These are phyloP conservation scores for Mus pahari DNA, from an alignment of 2,113 vertebrate species.

Conservation along the genomic window DNA sequence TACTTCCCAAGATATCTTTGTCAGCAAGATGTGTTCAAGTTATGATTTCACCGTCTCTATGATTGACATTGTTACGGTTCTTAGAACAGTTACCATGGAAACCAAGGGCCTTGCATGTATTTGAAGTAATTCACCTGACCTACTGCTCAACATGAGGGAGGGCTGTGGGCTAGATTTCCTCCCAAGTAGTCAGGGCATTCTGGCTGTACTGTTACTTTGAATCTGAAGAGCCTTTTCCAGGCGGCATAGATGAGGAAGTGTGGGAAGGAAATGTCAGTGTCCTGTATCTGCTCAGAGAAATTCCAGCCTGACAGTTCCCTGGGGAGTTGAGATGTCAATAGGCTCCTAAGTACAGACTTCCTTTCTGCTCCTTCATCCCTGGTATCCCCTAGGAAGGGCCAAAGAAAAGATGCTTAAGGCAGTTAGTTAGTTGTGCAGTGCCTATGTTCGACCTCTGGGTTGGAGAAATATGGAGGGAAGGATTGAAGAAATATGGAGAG, in stretches of 20 bases:
- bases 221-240: constrained; percentile 42
- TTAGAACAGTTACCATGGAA: constrained; percentile 82
- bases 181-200: constrained; percentile 50
- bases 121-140: constrained; percentile 85
- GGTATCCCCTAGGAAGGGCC: constrained; percentile 17
- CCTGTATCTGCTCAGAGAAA: constrained; percentile 37
- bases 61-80: constrained; percentile 81
- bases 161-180: constrained; percentile 66
- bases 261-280: constrained; percentile 42
- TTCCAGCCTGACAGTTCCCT: constrained; percentile 1
- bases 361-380: constrained; percentile 43
- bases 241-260: not conserved
- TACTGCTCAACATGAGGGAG: constrained; percentile 77
- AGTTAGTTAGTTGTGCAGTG: not conserved
- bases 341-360: constrained; percentile 38
- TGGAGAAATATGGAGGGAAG: not conserved
- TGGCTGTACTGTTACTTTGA: constrained; percentile 23
- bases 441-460: not conserved
- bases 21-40: constrained; percentile 83
- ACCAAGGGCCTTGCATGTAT: constrained; percentile 82
- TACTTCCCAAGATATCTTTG: constrained; percentile 82
- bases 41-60: constrained; percentile 78
- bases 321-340: constrained; percentile 37
- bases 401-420: not conserved
- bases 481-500: not conserved